phyloP scores from a whole-genome alignment of 2,888 invertebrate species.

The Caenorhabditis drosophilae region DNA sequence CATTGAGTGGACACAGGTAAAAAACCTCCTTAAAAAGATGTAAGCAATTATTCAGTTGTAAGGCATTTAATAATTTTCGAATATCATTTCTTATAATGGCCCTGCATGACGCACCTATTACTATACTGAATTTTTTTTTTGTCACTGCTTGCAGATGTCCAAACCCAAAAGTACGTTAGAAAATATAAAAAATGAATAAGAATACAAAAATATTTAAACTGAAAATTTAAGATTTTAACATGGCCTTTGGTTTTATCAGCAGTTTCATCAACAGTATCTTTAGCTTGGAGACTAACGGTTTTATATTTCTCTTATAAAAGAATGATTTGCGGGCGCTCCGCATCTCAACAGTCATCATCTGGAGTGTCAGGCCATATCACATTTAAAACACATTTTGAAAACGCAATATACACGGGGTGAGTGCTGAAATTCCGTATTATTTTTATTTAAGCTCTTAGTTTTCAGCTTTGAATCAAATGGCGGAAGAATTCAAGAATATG shows the following conservation, averaged over 20 bases:
- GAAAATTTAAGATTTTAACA: conserved; percentile 46
- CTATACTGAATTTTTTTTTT: conserved; percentile 67
- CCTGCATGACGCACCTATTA: conserved; percentile 67
- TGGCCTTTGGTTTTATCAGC: conserved; percentile 66
- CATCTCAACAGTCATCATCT: conserved; percentile 20
- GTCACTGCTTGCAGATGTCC: conserved; percentile 65
- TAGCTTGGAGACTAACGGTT: conserved; percentile 66
- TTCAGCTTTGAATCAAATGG: conserved; percentile 33
- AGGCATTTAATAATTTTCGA: conserved; percentile 69
- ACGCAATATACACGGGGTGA: conserved; percentile 51
- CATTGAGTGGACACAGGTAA: conserved; percentile 64
- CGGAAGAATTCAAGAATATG: conserved; percentile 59
- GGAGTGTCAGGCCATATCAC: conserved; percentile 45
- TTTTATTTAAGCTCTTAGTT: too few species aligned
- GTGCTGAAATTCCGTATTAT: too few species aligned
- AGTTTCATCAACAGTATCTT: conserved; percentile 48
- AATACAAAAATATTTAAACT: conserved; percentile 3
- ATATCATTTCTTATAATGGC: conserved; percentile 67
- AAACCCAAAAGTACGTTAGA: conserved; percentile 50
- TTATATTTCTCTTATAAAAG: conserved; percentile 66
- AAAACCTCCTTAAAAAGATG: background rate
- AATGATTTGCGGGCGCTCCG: conserved; percentile 45
- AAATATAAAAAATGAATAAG: conserved; percentile 5
- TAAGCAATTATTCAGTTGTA: conserved; percentile 1
- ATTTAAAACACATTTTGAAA: conserved; percentile 46